Conservation (phyloP, 2,888 invertebrate species). For the Trypoxylon attenuatum region DNA sequence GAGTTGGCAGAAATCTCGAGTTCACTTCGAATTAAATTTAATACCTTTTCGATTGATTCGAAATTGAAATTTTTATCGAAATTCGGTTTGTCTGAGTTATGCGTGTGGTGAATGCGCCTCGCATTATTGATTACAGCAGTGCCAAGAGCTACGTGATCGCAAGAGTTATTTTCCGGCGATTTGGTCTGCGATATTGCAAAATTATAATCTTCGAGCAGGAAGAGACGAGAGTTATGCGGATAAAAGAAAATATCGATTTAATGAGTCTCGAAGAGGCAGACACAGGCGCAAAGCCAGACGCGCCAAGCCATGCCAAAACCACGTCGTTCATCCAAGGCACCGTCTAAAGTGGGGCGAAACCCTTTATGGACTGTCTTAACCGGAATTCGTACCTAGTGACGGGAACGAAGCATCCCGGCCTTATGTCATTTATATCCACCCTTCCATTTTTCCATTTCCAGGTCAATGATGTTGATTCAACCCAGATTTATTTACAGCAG, state of each 20-base stretch:
- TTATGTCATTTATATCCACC: constrained; percentile 26
- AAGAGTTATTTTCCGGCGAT: constrained; percentile 15
- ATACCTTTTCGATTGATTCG: not conserved
- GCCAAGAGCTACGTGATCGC: too few species aligned
- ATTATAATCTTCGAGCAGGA: not conserved
- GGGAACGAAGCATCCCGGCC: constrained; percentile 31
- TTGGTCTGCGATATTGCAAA: not conserved
- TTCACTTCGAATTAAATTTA: not conserved
- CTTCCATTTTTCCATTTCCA: too few species aligned
- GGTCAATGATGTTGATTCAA: too few species aligned
- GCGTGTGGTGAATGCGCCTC: not conserved
- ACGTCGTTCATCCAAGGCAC: constrained; percentile 16
- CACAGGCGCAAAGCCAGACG: constrained; percentile 46
- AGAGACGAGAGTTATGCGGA: not conserved
- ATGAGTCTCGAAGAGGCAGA: constrained; percentile 19
- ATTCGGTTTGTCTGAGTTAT: not conserved
- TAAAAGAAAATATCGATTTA: constrained; percentile 38
- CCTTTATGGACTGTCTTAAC: constrained; percentile 38
- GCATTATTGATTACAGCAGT: too few species aligned
- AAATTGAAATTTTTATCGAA: not conserved
- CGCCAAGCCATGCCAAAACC: too few species aligned
- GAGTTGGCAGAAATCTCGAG: too few species aligned
- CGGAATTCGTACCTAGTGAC: constrained; percentile 34
- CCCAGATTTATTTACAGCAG: too few species aligned
- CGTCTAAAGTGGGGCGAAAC: constrained; percentile 40